These are phyloP conservation scores for Xiphophorus couchianus DNA, from an alignment of 2,113 vertebrate genomes.

Conservation along the genomic window DNA sequence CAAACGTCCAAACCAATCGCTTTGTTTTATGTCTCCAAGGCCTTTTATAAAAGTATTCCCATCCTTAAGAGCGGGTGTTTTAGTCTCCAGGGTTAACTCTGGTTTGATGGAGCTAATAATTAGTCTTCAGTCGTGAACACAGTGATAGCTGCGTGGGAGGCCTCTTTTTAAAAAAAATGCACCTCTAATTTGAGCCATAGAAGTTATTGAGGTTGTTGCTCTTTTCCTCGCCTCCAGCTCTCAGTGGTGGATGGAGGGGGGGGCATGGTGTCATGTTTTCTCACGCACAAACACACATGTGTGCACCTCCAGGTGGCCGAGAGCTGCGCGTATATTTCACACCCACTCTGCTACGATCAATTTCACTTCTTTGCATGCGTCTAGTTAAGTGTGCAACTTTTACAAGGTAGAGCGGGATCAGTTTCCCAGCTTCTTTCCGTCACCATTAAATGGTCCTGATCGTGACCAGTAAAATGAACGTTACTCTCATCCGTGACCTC, in stretches of 20 bases:
- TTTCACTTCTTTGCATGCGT: conserved; percentile 66
- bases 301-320: conserved; percentile 56
- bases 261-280: conserved; percentile 26
- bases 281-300: conserved; percentile 19
- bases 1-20: conserved; percentile 70
- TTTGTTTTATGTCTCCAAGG: conserved; percentile 72
- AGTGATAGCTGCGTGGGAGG: conserved; percentile 60
- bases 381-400: conserved; percentile 69
- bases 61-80: conserved; percentile 37
- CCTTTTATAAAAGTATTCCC: conserved; percentile 60
- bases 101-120: conserved; percentile 44
- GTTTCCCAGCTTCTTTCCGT: conserved; percentile 61
- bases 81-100: conserved; percentile 22
- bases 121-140: conserved; percentile 23
- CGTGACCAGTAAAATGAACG: conserved; percentile 62
- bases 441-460: conserved; percentile 47
- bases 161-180: conserved; percentile 42
- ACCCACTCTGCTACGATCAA: conserved; percentile 64
- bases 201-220: conserved; percentile 62
- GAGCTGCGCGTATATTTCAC: conserved; percentile 59
- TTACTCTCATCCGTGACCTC: conserved; percentile 41
- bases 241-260: conserved; percentile 12
- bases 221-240: conserved; percentile 43
- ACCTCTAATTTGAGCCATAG: conserved; percentile 57
- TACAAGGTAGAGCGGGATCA: conserved; percentile 63